Evolutionary conservation across 1,140 invertebrate species (phyloP).

Genomic region (Listronotus bonariensis): DNA sequence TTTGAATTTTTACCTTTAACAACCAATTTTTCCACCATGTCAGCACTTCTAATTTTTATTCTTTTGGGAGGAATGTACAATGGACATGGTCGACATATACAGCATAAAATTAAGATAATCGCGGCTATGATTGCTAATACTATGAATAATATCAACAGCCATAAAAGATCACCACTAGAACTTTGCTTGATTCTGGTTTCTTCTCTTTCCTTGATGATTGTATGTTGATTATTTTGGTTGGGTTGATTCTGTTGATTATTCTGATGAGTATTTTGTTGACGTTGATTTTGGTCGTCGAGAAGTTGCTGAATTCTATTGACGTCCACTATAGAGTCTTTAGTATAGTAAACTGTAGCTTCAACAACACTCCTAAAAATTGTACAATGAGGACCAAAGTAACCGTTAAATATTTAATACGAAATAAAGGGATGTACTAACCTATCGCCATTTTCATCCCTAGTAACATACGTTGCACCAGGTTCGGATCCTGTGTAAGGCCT

Average conservation of each 20-base stretch:
- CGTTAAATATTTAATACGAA: background rate
- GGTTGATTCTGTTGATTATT: constrained; percentile 13
- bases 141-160: constrained; percentile 75
- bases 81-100: constrained; percentile 79
- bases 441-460: constrained; percentile 48
- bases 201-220: constrained; percentile 37
- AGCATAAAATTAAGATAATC: constrained; percentile 74
- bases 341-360: constrained; percentile 71
- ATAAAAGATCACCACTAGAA: constrained; percentile 60
- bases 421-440: constrained; percentile 43
- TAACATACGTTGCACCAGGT: constrained; percentile 57
- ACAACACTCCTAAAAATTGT: constrained; percentile 70
- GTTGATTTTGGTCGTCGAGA: constrained; percentile 37
- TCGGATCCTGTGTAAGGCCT: constrained; percentile 66
- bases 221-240: constrained; percentile 41
- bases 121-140: constrained; percentile 73
- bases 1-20: constrained; percentile 20
- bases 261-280: constrained; percentile 10
- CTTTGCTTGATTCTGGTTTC: constrained; percentile 40
- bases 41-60: constrained; percentile 41
- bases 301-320: constrained; percentile 65
- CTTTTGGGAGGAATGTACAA: constrained; percentile 75
- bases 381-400: background rate
- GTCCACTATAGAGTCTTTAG: constrained; percentile 69
- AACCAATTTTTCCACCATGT: constrained; percentile 41